Percentiles rank a stretch among this genome's conserved stretches.
Conservation (phyloP, 2,113 vertebrate species). For the Eulemur rufifrons region DNA sequence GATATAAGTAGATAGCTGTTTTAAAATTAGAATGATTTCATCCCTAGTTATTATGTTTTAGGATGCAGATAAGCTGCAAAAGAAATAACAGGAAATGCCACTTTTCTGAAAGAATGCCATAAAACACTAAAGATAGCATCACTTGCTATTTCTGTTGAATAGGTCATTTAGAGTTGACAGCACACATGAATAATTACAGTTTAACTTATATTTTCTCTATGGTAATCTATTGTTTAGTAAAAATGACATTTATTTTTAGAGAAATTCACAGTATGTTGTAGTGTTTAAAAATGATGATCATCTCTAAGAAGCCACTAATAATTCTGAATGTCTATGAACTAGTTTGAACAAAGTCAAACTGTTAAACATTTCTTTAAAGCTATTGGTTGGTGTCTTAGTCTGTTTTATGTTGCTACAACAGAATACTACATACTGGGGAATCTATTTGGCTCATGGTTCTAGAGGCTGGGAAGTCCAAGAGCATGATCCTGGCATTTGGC, state of each 20-base stretch:
- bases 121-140: constrained; percentile 17
- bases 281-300: background rate
- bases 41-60: constrained; percentile 36
- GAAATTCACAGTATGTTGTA: background rate
- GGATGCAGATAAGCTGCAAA: constrained; percentile 52
- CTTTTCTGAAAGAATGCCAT: constrained; percentile 54
- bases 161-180: constrained; percentile 61
- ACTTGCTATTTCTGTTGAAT: background rate
- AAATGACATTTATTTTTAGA: background rate
- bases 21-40: constrained; percentile 44
- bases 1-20: background rate
- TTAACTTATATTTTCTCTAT: constrained; percentile 28
- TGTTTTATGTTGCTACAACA: background rate
- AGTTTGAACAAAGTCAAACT: background rate
- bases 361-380: background rate
- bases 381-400: background rate
- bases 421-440: background rate
- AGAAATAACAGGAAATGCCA: constrained; percentile 50
- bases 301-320: background rate
- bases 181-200: constrained; percentile 35
- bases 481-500: background rate
- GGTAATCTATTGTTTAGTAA: constrained; percentile 57
- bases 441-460: background rate
- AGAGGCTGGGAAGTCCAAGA: background rate
- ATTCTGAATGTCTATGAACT: background rate